A percentile compares a stretch with the other conserved stretches of the same genome.
Evolutionary conservation across 1,140 invertebrate genomes (phyloP).

Genomic region (Leptinotarsa texana): DNA sequence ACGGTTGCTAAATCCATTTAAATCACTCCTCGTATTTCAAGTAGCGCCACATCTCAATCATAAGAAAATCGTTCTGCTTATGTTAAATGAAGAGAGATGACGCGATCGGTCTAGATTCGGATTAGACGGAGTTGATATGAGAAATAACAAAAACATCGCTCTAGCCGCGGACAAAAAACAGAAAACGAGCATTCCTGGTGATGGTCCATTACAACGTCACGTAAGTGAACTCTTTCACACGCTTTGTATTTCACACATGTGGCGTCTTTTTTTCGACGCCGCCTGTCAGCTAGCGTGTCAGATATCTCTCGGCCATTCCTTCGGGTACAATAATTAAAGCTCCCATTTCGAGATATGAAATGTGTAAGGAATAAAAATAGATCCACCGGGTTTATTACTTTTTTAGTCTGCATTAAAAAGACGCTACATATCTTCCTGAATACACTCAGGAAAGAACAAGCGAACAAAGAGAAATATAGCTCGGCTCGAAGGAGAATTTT

Average conservation of each 20-base stretch:
- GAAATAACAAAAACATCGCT: slow-evolving; percentile 20
- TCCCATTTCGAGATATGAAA: slow-evolving; percentile 31
- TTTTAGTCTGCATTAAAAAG: slow-evolving; percentile 18
- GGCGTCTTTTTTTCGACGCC: slow-evolving; percentile 41
- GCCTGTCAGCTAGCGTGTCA: slow-evolving; percentile 44
- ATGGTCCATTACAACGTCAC: slow-evolving; percentile 37
- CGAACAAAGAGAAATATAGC: no score
- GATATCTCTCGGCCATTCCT: slow-evolving; percentile 40
- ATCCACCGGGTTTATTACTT: slow-evolving; percentile 25
- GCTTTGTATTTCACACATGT: slow-evolving; percentile 42
- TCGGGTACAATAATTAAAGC: slow-evolving; percentile 37
- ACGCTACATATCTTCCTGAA: neutral
- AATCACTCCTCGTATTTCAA: slow-evolving; percentile 19
- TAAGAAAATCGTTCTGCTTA: slow-evolving; percentile 1
- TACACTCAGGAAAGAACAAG: no score
- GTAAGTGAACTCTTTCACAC: slow-evolving; percentile 50
- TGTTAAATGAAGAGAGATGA: slow-evolving; percentile 3
- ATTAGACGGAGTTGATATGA: neutral
- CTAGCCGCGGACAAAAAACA: slow-evolving; percentile 28
- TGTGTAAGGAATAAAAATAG: slow-evolving; percentile 29
- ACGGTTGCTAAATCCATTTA: slow-evolving; percentile 35
- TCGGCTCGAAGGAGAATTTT: no score
- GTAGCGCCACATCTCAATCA: slow-evolving; percentile 19
- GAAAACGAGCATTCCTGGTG: slow-evolving; percentile 31
- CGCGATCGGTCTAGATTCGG: neutral